phyloP scores from a whole-genome alignment of 2,888 invertebrate genomes.

The Ditula angustiorana region DNA sequence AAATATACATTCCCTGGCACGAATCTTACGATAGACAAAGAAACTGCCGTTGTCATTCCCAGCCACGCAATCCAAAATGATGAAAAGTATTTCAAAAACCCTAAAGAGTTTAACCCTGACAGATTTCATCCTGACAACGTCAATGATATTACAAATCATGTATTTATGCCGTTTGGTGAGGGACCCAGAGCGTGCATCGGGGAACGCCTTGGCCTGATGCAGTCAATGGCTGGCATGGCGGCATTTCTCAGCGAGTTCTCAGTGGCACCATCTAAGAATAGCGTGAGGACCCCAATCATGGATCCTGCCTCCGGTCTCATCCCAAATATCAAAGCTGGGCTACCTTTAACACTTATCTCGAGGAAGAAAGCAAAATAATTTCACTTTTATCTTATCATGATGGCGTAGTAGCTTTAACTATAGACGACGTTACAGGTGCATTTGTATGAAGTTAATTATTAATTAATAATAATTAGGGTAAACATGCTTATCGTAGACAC shows the following conservation, averaged over 20 bases:
- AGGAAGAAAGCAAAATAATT: constrained; percentile 15
- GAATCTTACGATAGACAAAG: constrained; percentile 29
- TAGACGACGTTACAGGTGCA: no score
- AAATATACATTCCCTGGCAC: constrained; percentile 31
- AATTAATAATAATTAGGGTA: no score
- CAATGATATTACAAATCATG: constrained; percentile 15
- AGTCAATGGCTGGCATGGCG: constrained; percentile 38
- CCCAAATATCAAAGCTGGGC: constrained; percentile 17
- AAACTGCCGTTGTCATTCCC: constrained; percentile 22
- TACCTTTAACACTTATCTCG: constrained; percentile 16
- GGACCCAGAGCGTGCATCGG: constrained; percentile 37
- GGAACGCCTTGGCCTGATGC: constrained; percentile 38
- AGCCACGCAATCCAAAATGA: constrained; percentile 40
- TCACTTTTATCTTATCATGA: no score
- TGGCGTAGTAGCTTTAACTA: no score
- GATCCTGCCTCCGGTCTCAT: constrained; percentile 8
- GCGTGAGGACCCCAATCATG: neutral
- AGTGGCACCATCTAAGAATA: constrained; percentile 28
- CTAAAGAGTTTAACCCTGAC: constrained; percentile 46
- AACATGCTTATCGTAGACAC: no score
- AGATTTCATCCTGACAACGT: constrained; percentile 42
- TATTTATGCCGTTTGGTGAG: constrained; percentile 38
- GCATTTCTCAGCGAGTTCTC: constrained; percentile 20
- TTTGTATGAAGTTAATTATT: no score
- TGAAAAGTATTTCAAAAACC: constrained; percentile 46